Evolutionary conservation across 2,888 invertebrate species (phyloP), one percentile per base, ranked within the genome.

Genomic region (Capitulum mitella): DNA sequence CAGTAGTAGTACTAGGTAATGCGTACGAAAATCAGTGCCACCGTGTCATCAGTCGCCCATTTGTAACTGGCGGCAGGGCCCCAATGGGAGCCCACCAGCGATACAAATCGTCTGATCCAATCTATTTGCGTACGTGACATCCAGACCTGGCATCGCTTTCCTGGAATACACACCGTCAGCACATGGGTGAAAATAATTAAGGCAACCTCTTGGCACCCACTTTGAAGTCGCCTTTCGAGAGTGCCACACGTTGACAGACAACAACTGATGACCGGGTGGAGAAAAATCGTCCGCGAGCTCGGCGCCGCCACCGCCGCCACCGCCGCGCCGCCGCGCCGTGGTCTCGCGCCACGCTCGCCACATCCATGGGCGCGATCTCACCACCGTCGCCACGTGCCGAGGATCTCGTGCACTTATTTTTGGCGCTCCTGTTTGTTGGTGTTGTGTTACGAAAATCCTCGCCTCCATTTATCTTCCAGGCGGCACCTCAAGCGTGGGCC

Each of bases 391-490:
- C 70, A 70, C 70, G 70, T 70, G 70, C 70, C 70, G 70, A 0
- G 32, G 37, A 32, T 32, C 37, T 14, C 70, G 70, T 32, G 70
- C 70, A 14, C 70, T 34, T 70, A 70, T 70, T 70, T 70, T 70
- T 37, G 70, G 70, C 70, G 34, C 64, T 32, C 37, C 70, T 70
- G 70, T 70, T 70, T 70, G 70, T 70, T 70, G 70, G 70, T 70
- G 70, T 70, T 70, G 70, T 70, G 70, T 37, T 70, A 70, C 70
- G 70, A 70, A 70, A 70, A 14, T 70, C 70, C 70, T 70, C 70
- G 19, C 70, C 32, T 37, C 37, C 70, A 70, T 70, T 70, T 37
- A 70, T 70, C 70, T 70, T 70, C 10, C 16, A 29, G 37, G 34
- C 70, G 70, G 70, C 32, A 34, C 37, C 70, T 70, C 70, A 70